Evolutionary conservation across 2,113 vertebrate genomes (phyloP).

Genomic region (Pygoscelis antarcticus): DNA sequence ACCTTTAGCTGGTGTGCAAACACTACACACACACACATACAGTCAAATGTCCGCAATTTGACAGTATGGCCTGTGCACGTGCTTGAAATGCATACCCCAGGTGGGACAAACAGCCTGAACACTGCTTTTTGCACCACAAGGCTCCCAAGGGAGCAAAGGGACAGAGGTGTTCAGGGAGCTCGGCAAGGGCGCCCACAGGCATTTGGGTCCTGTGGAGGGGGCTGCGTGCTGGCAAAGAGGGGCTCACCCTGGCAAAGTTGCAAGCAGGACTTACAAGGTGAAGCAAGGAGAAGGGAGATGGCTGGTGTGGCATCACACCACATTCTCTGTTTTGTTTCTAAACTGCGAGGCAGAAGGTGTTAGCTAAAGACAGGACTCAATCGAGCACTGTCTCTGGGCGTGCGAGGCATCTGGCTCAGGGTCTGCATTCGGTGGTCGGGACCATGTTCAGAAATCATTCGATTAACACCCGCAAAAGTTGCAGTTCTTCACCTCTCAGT

Average conservation of each 20-base stretch:
- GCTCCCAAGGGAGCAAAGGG: neutral
- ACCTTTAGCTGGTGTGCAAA: neutral
- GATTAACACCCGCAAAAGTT: fast-evolving
- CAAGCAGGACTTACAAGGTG: neutral
- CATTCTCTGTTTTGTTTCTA: neutral
- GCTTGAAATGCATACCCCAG: neutral
- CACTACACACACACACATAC: neutral
- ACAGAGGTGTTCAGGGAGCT: neutral
- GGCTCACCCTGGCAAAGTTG: neutral
- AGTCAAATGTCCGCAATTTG: neutral
- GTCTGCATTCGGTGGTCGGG: neutral
- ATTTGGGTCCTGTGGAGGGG: neutral
- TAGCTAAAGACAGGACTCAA: neutral
- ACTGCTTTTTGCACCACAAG: neutral
- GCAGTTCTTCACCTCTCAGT: neutral
- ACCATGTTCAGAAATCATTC: neutral
- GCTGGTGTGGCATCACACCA: neutral
- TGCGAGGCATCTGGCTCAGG: neutral
- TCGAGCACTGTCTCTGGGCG: fast-evolving
- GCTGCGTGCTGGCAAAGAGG: neutral
- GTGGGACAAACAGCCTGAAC: neutral
- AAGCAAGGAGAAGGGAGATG: neutral
- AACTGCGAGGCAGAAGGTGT: neutral
- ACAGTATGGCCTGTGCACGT: neutral
- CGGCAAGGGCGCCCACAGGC: neutral